A percentile compares a stretch with the other conserved stretches of the same genome.
Conservation (phyloP, 1,140 invertebrate species). For the Zaprionus gabonicus region DNA sequence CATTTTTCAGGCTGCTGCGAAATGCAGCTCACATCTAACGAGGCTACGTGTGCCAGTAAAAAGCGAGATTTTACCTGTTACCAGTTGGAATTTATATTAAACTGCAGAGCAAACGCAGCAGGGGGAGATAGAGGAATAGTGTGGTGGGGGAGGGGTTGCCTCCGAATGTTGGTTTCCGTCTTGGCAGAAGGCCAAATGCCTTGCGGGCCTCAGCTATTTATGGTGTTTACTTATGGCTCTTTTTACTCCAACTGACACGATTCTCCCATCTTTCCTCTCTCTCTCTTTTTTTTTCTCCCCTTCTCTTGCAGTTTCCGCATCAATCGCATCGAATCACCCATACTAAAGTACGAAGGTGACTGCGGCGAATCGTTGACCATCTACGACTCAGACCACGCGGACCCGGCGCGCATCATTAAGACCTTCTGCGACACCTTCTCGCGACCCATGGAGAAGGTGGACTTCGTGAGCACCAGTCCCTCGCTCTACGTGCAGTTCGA, state of each 20-base stretch:
- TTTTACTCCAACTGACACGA: background rate
- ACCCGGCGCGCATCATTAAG: conserved; percentile 94
- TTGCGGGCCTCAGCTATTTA: conserved; percentile 8
- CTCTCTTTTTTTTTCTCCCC: conserved; percentile 10
- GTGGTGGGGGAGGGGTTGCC: background rate
- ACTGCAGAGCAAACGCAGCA: conserved; percentile 42
- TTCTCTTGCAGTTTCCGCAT: conserved; percentile 90
- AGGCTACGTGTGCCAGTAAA: conserved; percentile 56
- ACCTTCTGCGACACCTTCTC: conserved; percentile 97
- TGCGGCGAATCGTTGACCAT: conserved; percentile 95
- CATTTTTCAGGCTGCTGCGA: conserved; percentile 39
- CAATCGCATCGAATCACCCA: conserved; percentile 94
- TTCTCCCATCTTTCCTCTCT: background rate
- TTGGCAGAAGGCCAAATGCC: conserved; percentile 39
- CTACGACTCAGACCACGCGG: conserved; percentile 93
- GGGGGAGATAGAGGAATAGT: background rate
- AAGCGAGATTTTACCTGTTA: conserved; percentile 70
- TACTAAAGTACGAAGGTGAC: conserved; percentile 92
- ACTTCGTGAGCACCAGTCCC: conserved; percentile 94
- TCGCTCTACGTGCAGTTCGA: conserved; percentile 94
- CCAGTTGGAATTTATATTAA: conserved; percentile 76
- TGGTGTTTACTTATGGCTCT: conserved; percentile 32
- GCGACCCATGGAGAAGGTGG: conserved; percentile 95
- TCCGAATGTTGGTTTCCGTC: conserved; percentile 16
- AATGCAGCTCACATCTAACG: conserved; percentile 63